These are phyloP conservation scores for Axea sp. DNA, from an alignment of 2,888 invertebrate species.

Conservation along the genomic window DNA sequence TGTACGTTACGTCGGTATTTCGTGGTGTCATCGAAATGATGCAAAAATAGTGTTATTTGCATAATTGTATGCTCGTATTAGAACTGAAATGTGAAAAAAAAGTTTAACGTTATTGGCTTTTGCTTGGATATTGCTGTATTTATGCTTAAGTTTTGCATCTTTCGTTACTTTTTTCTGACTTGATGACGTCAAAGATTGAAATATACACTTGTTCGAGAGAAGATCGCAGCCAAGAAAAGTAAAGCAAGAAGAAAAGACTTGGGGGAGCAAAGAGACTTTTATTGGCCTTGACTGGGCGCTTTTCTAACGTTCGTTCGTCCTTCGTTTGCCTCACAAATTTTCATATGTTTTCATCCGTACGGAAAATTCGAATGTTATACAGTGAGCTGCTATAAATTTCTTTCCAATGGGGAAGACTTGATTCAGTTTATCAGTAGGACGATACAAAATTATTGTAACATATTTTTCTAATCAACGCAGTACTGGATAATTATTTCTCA, in stretches of 20 bases:
- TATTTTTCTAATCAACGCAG: too few relatives aligned
- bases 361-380: conserved; percentile 78
- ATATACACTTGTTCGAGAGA: conserved; percentile 61
- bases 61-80: too few relatives aligned
- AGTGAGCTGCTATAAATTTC: conserved; percentile 60
- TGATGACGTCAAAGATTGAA: conserved; percentile 65
- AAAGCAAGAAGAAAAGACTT: conserved; percentile 63
- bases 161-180: conserved; percentile 50
- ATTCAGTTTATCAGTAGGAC: conserved; percentile 56
- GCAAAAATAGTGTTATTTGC: too few relatives aligned
- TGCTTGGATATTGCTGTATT: conserved; percentile 14
- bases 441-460: conserved; percentile 38
- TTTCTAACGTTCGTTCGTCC: conserved; percentile 69
- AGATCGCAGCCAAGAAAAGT: conserved; percentile 60
- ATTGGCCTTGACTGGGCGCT: conserved; percentile 78
- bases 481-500: too few relatives aligned
- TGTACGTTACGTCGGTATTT: conserved; percentile 8
- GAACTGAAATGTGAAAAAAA: too few relatives aligned
- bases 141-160: conserved; percentile 40
- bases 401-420: conserved; percentile 45
- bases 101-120: conserved; percentile 15
- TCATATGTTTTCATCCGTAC: conserved; percentile 78
- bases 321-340: conserved; percentile 78
- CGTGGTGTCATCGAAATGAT: neutral
- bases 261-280: conserved; percentile 74